Percentiles rank a stretch among this genome's conserved stretches.
These are phyloP conservation scores for Oreamnos americanus DNA, from an alignment of 2,113 vertebrate species.

Conservation along the genomic window DNA sequence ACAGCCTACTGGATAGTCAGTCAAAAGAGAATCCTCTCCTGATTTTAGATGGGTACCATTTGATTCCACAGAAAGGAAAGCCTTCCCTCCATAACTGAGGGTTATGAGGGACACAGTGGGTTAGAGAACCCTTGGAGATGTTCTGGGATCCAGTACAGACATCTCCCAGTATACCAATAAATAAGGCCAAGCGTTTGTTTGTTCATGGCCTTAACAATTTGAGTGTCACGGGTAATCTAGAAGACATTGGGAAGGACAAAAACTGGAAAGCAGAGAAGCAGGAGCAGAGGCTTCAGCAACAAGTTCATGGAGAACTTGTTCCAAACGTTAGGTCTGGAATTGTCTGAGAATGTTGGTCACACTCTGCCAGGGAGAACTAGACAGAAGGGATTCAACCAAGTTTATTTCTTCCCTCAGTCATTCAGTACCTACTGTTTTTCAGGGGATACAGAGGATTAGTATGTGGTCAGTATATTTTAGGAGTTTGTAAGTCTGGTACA, in stretches of 20 bases:
- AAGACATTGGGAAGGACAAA: neutral
- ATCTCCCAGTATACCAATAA: neutral
- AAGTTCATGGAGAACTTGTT: neutral
- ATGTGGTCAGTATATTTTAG: neutral
- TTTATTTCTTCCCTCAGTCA: neutral
- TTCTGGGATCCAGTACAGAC: neutral
- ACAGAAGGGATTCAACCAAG: neutral
- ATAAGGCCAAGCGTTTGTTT: neutral
- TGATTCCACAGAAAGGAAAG: neutral
- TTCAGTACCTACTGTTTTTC: neutral
- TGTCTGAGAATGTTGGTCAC: neutral
- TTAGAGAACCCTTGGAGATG: neutral
- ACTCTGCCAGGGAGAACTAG: neutral
- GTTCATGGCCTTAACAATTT: neutral
- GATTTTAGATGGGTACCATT: neutral
- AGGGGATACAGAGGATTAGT: neutral
- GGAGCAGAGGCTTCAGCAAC: neutral
- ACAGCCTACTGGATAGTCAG: neutral
- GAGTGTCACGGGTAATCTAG: neutral
- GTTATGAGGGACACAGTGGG: no score
- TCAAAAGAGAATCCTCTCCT: neutral
- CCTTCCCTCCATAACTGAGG: neutral
- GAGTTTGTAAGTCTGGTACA: neutral
- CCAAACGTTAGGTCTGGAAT: neutral
- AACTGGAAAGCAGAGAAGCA: neutral